Evolutionary conservation across 2,797 vertebrate genomes (phyloP).

Genomic region (Gallinago stenura): DNA sequence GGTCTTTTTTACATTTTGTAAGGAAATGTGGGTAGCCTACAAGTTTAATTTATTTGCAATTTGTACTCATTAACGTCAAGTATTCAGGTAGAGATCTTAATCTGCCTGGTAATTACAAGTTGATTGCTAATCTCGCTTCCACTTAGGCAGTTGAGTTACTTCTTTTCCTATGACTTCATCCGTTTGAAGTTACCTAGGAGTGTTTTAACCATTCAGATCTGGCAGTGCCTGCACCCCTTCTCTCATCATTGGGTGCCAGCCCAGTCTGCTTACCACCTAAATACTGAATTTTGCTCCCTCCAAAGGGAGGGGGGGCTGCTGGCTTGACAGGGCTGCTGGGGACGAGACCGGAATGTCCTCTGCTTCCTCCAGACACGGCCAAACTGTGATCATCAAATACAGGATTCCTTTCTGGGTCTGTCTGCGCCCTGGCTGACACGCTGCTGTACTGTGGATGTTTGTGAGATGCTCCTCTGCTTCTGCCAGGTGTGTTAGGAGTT

Average conservation of each 20-base stretch:
- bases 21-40: not conserved
- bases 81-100: conserved; percentile 18
- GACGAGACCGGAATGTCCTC: not conserved
- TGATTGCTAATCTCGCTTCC: not conserved
- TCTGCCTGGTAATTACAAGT: not conserved
- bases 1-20: not conserved
- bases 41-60: not conserved
- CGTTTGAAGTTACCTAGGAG: not conserved
- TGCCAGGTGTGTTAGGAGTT: not conserved
- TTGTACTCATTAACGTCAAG: conserved; percentile 38
- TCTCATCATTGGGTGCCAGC: not conserved
- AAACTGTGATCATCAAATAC: conserved; percentile 18
- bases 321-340: conserved; percentile 40
- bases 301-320: not conserved
- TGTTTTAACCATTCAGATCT: not conserved
- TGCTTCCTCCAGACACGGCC: conserved; percentile 37
- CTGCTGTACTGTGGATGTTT: not conserved
- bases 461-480: conserved; percentile 3
- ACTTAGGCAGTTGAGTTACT: not conserved
- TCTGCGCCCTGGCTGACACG: not conserved
- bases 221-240: not conserved
- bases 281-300: not conserved
- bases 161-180: not conserved
- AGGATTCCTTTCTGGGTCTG: not conserved
- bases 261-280: not conserved